Evolutionary conservation across 2,888 invertebrate genomes (phyloP), one percentile per base, ranked within the genome.

Genomic region (Pristionchus exspectatus): DNA sequence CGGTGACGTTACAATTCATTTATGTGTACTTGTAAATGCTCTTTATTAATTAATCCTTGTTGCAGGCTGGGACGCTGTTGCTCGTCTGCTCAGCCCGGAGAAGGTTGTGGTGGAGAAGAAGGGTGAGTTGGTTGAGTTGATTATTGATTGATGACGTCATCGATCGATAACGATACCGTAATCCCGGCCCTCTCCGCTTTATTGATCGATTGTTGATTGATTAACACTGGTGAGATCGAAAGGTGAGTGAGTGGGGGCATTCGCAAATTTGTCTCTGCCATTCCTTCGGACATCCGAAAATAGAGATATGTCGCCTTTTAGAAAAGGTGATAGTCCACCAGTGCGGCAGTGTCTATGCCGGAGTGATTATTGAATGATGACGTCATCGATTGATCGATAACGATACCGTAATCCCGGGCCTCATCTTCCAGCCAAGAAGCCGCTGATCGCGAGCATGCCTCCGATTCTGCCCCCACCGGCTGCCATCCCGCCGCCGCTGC

Each of bases 91-190:
- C 54, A 59, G 69, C n/a, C n/a, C 74, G 38, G 63, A 72, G 50
- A 63, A 74, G 74, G 74, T 88, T 4, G 63, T 88, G 5, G 87
- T 88, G 54, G 74, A 88, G 87, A 88, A 88, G 74, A 88, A 74
- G 50, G 54, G 87, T 88, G 38, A 54, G 87, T 50, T 0, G 2
- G n/a, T 27, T n/a, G 84, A 84, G 44, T 14, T 21, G 56, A 59
- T 33, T 18, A 38, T 38, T 38, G 38, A 38, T 38, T 38, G 5
- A n/a, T n/a, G n/a, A 56, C n/a, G 83, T 33, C 50, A 27, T 27
- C 30, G 12, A n/a, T 77, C 77, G 30, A 50, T 77, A 77, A 21
- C 21, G 24, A 30, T 12, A 44, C n/a, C 12, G 24, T 21, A n/a
- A 69, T 21, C 12, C 10, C n/a, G n/a, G 12, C n/a, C n/a, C n/a